Percentiles rank a stretch among this genome's conserved stretches.
Conservation (phyloP, 2,797 vertebrate genomes). For the Anomalospiza imberbis region DNA sequence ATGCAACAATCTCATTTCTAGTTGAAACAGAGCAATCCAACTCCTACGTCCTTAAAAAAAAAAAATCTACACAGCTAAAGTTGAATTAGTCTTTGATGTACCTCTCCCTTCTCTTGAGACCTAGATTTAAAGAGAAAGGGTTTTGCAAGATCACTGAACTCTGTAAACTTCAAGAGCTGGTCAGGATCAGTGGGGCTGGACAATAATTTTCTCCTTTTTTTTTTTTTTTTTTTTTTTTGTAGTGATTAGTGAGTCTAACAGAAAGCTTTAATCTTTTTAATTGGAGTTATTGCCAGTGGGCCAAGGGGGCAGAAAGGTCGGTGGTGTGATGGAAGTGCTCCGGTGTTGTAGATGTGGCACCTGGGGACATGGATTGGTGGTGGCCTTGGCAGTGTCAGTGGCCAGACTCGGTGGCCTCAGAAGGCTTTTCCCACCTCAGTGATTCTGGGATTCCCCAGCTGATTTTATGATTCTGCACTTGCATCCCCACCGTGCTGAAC, state of each 20-base stretch:
- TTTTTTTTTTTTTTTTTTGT: neutral
- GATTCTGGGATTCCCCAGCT: neutral
- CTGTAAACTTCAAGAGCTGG: conserved; percentile 52
- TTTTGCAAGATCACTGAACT: conserved; percentile 59
- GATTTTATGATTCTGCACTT: neutral
- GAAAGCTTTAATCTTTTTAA: conserved; percentile 32
- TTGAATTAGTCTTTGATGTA: conserved; percentile 64
- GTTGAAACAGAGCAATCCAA: conserved; percentile 63
- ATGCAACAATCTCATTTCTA: conserved; percentile 65
- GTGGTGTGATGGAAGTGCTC: neutral
- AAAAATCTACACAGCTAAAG: conserved; percentile 20
- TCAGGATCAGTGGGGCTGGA: conserved; percentile 5
- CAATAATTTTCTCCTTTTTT: neutral
- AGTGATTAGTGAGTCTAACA: neutral
- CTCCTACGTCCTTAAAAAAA: conserved; percentile 57
- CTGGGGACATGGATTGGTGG: neutral
- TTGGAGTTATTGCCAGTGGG: neutral
- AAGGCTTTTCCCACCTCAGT: neutral
- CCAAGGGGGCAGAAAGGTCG: neutral
- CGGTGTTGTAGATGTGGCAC: neutral
- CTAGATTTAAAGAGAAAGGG: conserved; percentile 55
- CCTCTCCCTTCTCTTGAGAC: conserved; percentile 62
- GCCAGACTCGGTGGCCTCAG: accelerated
- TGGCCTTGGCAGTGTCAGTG: neutral
- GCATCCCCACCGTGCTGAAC: accelerated